phyloP scores from a whole-genome alignment of 2,797 vertebrate species.

The Lepilemur ruficaudatus region DNA sequence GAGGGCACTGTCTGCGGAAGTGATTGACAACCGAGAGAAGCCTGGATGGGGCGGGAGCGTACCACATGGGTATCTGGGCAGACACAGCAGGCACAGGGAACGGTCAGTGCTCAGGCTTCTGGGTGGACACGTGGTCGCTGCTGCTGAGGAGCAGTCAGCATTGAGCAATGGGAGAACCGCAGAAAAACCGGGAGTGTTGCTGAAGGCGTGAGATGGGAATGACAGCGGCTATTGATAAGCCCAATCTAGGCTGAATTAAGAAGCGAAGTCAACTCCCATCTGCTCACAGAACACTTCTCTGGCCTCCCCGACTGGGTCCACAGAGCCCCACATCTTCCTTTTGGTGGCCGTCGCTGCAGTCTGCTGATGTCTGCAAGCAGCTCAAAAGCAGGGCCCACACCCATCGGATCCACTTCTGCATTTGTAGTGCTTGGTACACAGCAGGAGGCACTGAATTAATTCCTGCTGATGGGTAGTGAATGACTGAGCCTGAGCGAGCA shows the following conservation, averaged over 20 bases:
- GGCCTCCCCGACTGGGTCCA: not conserved
- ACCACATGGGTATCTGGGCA: rapidly evolving
- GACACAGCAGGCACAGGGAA: not conserved
- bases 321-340: not conserved
- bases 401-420: not conserved
- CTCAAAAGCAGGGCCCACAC: not conserved
- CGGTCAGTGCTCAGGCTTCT: not conserved
- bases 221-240: not conserved
- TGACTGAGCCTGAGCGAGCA: not conserved
- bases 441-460: not conserved
- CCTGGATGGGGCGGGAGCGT: not conserved
- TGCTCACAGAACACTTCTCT: not conserved
- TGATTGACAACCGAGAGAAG: not conserved
- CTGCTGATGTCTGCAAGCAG: not conserved
- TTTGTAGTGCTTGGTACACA: not conserved
- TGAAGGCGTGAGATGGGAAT: not conserved
- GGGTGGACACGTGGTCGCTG: not conserved
- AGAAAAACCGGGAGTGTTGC: not conserved
- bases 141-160: not conserved
- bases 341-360: not conserved
- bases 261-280: not conserved
- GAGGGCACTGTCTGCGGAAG: not conserved
- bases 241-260: not conserved
- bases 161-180: not conserved
- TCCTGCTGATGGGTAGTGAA: not conserved